Evolutionary conservation across 92 coral and sea anemone species (phyloP).

Genomic region (Ricordea florida): DNA sequence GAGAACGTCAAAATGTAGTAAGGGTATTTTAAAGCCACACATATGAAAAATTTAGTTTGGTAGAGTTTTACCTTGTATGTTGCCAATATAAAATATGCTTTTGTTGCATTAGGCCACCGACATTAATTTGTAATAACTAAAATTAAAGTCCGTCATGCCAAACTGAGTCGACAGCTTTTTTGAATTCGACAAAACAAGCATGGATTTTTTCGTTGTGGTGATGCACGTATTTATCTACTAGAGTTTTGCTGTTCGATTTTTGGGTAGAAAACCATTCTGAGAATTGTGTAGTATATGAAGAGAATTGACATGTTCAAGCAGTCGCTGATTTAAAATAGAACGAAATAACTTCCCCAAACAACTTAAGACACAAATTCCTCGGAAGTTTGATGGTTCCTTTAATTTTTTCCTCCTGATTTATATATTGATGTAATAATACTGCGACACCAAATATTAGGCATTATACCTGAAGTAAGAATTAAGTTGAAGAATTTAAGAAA

Average conservation of each 20-base stretch:
- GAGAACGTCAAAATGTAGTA: too few species aligned
- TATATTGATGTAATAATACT: background rate
- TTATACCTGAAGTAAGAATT: background rate
- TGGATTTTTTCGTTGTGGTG: too few species aligned
- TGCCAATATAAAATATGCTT: too few species aligned
- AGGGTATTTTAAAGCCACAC: too few species aligned
- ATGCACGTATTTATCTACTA: too few species aligned
- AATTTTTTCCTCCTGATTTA: background rate
- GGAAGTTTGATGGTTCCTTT: constrained; percentile 5
- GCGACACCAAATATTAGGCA: background rate
- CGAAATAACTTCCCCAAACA: constrained; percentile 12
- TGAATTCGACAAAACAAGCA: too few species aligned
- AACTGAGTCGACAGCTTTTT: too few species aligned
- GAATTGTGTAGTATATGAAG: background rate
- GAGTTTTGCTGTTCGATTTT: background rate
- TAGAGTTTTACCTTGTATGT: too few species aligned
- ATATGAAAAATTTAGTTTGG: too few species aligned
- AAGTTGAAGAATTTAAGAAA: constrained; percentile 2
- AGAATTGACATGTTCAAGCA: background rate
- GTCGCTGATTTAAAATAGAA: background rate
- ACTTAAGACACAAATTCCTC: constrained; percentile 20
- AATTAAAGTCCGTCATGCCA: too few species aligned
- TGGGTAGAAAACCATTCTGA: background rate
- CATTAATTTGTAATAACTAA: too few species aligned
- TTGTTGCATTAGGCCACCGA: too few species aligned